A percentile compares a stretch with the other conserved stretches of the same genome.
phyloP scores from a whole-genome alignment of 2,888 invertebrate genomes.

The Volucella zonaria region DNA sequence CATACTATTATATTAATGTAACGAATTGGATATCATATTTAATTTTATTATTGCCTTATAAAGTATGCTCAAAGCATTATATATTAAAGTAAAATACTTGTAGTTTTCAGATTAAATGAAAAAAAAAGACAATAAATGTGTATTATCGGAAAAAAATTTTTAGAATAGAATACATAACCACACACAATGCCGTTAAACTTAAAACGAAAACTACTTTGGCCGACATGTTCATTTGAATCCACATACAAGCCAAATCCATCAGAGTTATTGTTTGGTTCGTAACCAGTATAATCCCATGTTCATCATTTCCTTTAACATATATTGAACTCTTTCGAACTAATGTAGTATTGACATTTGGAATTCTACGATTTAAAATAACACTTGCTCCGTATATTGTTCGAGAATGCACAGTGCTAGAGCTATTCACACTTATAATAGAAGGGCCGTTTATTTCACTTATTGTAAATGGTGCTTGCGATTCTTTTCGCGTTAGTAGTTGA shows the following conservation, averaged over 20 bases:
- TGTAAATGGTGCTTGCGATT: constrained; percentile 79
- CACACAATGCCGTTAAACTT: constrained; percentile 69
- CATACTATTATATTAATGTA: not conserved
- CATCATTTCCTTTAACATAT: constrained; percentile 74
- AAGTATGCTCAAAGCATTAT: not conserved
- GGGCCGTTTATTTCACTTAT: constrained; percentile 75
- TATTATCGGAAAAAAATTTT: constrained; percentile 42
- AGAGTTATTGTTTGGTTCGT: constrained; percentile 76
- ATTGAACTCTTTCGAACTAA: constrained; percentile 76
- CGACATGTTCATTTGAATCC: constrained; percentile 75
- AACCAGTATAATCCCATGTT: constrained; percentile 73
- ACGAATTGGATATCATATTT: not conserved
- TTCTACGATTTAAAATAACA: constrained; percentile 77
- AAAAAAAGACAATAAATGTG: constrained; percentile 14
- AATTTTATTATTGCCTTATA: not conserved
- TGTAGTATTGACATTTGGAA: constrained; percentile 77
- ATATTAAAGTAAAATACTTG: not conserved
- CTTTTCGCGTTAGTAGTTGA: constrained; percentile 76
- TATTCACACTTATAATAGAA: constrained; percentile 26
- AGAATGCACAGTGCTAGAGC: constrained; percentile 65
- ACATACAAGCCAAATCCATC: constrained; percentile 75
- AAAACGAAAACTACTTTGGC: constrained; percentile 74
- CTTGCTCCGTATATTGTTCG: constrained; percentile 77
- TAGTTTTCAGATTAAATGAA: not conserved
- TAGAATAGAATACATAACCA: constrained; percentile 59